These are phyloP conservation scores for Piprites chloris DNA, from an alignment of 2,113 vertebrate species.

Conservation along the genomic window DNA sequence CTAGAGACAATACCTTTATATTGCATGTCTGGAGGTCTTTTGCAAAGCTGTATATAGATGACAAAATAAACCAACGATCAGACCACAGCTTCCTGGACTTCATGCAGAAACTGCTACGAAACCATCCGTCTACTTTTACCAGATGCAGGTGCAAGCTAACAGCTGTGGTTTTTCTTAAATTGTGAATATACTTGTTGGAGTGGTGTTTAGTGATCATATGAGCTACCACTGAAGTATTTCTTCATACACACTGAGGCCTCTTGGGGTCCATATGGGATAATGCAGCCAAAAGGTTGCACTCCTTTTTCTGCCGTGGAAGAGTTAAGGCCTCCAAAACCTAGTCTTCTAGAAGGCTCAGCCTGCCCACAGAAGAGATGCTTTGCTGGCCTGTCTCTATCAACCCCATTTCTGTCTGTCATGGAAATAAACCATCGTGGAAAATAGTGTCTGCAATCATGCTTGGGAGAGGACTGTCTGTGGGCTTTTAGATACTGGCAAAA, in stretches of 20 bases:
- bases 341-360: not conserved
- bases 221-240: not conserved
- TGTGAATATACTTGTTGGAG: not conserved
- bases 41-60: not conserved
- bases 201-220: not conserved
- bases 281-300: not conserved
- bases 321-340: not conserved
- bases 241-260: not conserved
- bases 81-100: not conserved
- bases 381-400: not conserved
- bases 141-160: not conserved
- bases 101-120: not conserved
- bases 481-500: not conserved
- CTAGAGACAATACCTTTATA: not conserved
- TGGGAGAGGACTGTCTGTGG: not conserved
- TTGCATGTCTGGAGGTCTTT: not conserved
- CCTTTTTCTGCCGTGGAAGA: not conserved
- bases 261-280: not conserved
- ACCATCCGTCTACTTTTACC: not conserved
- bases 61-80: not conserved
- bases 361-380: not conserved
- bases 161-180: not conserved
- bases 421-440: not conserved
- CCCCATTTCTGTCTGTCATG: not conserved
- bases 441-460: not conserved